Evolutionary conservation across 1,140 invertebrate genomes (phyloP).

Genomic region (Medauroidea extradentata): DNA sequence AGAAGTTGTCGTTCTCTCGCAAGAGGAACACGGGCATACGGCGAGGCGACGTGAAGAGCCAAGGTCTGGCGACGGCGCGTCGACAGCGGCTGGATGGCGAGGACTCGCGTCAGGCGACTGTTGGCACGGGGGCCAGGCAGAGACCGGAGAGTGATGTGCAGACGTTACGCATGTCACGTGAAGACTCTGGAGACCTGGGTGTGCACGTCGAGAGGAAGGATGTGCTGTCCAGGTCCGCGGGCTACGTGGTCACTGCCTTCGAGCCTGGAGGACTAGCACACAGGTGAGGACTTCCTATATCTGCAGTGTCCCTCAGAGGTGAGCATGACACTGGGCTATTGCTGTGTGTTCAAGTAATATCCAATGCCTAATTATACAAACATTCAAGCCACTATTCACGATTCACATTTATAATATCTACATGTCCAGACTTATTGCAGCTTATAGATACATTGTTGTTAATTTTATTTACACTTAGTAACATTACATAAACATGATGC

Average conservation of each 20-base stretch:
- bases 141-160: constrained; percentile 35
- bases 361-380: too few species aligned
- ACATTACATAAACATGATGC: too few species aligned
- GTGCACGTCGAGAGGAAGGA: constrained; percentile 54
- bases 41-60: constrained; percentile 11
- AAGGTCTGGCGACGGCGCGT: background rate
- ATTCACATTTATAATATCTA: too few species aligned
- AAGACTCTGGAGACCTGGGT: constrained; percentile 49
- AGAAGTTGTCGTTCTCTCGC: constrained; percentile 24
- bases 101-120: background rate
- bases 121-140: background rate
- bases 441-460: too few species aligned
- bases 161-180: constrained; percentile 46
- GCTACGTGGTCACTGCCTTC: constrained; percentile 57
- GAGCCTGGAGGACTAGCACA: constrained; percentile 52
- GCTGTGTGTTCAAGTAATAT: too few species aligned
- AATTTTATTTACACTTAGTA: too few species aligned
- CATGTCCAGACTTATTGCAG: too few species aligned
- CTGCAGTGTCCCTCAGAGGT: too few species aligned
- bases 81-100: background rate
- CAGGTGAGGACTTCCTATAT: constrained; percentile 41
- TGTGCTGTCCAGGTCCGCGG: constrained; percentile 43
- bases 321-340: too few species aligned
- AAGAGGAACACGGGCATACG: constrained; percentile 23
- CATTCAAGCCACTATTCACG: too few species aligned